Base-by-base conservation (phyloP, 2,797 vertebrate genomes). In the Cuculus canorus region DNA sequence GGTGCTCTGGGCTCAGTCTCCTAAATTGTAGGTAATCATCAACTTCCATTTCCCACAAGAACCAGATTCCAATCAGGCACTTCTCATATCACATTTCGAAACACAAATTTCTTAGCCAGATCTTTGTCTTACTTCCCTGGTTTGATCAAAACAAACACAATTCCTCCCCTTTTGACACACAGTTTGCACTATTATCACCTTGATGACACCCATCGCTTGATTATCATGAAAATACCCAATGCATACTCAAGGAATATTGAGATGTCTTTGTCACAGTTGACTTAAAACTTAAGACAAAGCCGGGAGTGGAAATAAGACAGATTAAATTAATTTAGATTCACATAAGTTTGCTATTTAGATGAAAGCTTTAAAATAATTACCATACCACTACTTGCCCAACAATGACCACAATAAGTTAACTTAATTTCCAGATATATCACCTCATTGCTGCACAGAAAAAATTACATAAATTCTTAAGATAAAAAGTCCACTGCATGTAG, bases 311-410 rank as follows among this genome's bases (percentile, higher is more conserved):
- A 80, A 50, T 4, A 78, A 14, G 17, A 45, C 43, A 75, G 23
- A 32, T 10, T 32, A 80, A 89, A 82, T 22, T 23, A 1, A n/a
- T 37, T 54, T 19, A 8, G 21, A 81, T 86, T 64, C 60, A 37
- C 0, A 17, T 17, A 28, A 53, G 5, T 7, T 30, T 69, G 37
- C n/a, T 35, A 32, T 32, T 93, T 63, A 84, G 17, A 19, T 21
- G 18, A 79, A 72, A 45, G 48, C 14, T 35, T 63, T 63, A 60
- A 52, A 65, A 45, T 7, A 52, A 39, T 17, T 24, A 15, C 15
- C 0, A 0, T 1, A 5, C 23, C 41, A 27, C 30, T 41, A 18
- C 45, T 18, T 53, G 43, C 53, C 65, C 0, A 0, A 43, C 28
- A 21, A n/a, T 1, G 30, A 33, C 35, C 33, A 50, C 0, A 43